Conservation (phyloP, 2,797 vertebrate species). For the Numenius phaeopus region DNA sequence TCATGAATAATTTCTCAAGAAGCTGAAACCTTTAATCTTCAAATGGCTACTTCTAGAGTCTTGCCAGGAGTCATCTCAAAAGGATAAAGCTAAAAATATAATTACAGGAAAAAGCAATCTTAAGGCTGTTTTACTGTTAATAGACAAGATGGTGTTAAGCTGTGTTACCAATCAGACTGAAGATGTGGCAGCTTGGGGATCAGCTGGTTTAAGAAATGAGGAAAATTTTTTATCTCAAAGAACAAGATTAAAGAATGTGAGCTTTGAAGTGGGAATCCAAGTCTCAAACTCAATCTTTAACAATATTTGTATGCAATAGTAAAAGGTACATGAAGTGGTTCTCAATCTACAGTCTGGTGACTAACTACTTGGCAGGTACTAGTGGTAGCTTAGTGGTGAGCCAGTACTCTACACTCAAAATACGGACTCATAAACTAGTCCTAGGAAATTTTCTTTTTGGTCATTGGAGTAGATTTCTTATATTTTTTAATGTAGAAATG, state of each 20-base stretch:
- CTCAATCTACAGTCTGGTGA: background rate
- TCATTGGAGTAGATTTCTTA: background rate
- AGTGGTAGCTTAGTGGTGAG: background rate
- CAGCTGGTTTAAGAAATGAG: background rate
- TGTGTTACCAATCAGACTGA: background rate
- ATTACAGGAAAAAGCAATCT: slow-evolving; percentile 10
- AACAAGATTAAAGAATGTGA: background rate
- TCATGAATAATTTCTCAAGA: background rate
- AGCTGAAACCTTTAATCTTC: slow-evolving; percentile 28
- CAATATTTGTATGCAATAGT: background rate
- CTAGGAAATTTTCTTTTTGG: background rate
- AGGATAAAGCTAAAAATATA: slow-evolving; percentile 8
- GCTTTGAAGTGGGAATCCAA: background rate
- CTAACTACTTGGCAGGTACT: background rate
- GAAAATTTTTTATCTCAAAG: background rate
- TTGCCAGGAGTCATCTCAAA: slow-evolving; percentile 2
- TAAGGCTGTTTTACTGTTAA: background rate
- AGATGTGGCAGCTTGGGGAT: background rate
- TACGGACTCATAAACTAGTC: background rate
- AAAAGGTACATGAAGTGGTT: background rate
- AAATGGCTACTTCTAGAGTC: slow-evolving; percentile 8
- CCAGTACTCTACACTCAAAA: background rate
- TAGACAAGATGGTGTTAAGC: background rate
- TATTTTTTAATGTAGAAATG: background rate
- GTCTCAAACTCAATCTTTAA: background rate